A percentile compares a stretch with the other conserved stretches of the same genome.
Conservation (phyloP, 2,113 vertebrate species). For the Vulpes vulpes region DNA sequence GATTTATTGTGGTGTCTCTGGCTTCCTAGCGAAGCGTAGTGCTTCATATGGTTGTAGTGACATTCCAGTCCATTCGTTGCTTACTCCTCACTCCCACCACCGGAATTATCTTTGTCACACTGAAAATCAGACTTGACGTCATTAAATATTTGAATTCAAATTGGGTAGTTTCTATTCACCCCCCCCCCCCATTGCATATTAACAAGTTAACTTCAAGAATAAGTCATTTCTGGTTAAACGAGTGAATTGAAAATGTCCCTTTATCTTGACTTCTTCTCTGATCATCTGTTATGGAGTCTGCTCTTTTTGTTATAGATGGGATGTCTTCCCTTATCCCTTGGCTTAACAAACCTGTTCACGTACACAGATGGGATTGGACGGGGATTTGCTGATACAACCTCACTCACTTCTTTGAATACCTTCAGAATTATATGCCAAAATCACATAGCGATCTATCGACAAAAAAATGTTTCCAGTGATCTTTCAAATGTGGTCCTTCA, state of each 20-base stretch:
- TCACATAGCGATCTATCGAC: not conserved
- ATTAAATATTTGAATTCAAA: constrained; percentile 1
- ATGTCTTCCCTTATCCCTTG: not conserved
- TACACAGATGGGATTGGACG: not conserved
- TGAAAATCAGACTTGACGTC: constrained; percentile 2
- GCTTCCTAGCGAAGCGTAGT: not conserved
- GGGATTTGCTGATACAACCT: not conserved
- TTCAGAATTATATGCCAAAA: not conserved
- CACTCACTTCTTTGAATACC: not conserved
- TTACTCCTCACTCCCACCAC: not conserved
- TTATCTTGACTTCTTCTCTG: not conserved
- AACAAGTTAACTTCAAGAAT: not conserved
- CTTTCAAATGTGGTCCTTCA: not conserved
- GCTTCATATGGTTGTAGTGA: not conserved
- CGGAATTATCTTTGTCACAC: not conserved
- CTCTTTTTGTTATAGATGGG: not conserved
- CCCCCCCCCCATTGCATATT: not conserved
- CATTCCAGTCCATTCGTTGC: not conserved
- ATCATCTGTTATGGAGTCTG: not conserved
- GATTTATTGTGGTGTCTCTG: not conserved
- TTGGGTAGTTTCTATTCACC: not conserved
- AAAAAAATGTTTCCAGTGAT: not conserved
- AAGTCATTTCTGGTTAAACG: not conserved
- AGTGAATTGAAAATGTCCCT: not conserved
- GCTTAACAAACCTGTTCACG: not conserved